Conservation (phyloP, 2,797 vertebrate species). For the Chelon auratus region DNA sequence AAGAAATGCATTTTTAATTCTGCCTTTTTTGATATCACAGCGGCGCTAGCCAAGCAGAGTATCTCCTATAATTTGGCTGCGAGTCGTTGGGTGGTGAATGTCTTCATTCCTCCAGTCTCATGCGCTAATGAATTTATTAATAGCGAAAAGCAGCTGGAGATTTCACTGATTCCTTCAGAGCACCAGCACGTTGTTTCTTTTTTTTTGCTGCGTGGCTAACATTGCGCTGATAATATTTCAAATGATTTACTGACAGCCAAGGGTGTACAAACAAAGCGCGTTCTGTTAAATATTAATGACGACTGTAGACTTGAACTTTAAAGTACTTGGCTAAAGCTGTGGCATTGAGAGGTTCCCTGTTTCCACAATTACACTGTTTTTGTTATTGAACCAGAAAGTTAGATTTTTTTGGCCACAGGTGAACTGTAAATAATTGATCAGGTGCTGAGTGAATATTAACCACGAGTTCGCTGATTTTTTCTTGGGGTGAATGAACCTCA, state of each 20-base stretch:
- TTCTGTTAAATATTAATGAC: slow-evolving; percentile 51
- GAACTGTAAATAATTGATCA: slow-evolving; percentile 52
- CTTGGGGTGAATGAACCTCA: slow-evolving; percentile 22
- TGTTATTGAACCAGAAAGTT: slow-evolving; percentile 18
- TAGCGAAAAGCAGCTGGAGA: slow-evolving; percentile 49
- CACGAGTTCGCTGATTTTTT: slow-evolving; percentile 25
- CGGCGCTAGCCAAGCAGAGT: slow-evolving; percentile 50
- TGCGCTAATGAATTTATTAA: slow-evolving; percentile 70
- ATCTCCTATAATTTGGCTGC: slow-evolving; percentile 65
- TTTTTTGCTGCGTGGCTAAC: background rate
- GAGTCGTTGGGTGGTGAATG: slow-evolving; percentile 45
- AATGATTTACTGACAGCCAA: slow-evolving; percentile 48
- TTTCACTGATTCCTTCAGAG: slow-evolving; percentile 48
- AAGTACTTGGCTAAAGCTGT: slow-evolving; percentile 18
- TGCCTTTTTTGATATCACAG: slow-evolving; percentile 51
- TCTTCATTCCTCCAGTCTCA: slow-evolving; percentile 67
- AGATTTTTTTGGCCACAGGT: slow-evolving; percentile 31
- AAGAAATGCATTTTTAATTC: slow-evolving; percentile 70
- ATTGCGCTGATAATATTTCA: slow-evolving; percentile 30
- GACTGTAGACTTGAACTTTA: slow-evolving; percentile 40
- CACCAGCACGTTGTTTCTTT: slow-evolving; percentile 14
- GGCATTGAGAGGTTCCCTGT: background rate
- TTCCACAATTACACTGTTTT: slow-evolving; percentile 17
- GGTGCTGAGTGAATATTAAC: slow-evolving; percentile 57
- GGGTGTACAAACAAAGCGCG: slow-evolving; percentile 45